phyloP scores from a whole-genome alignment of 2,113 vertebrate species.

The Pionites leucogaster region DNA sequence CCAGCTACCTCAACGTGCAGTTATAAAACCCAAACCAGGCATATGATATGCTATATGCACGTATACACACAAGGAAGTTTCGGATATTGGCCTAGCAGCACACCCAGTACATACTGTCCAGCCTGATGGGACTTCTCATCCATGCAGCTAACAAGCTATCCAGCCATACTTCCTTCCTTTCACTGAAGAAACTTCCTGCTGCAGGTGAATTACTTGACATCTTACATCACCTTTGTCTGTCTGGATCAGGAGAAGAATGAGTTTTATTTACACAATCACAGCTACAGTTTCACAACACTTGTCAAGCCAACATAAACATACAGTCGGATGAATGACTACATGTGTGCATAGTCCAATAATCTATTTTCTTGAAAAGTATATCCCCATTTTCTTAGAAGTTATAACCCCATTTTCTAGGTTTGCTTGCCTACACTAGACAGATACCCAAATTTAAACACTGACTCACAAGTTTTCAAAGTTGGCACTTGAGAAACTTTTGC shows the following conservation, averaged over 20 bases:
- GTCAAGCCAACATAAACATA: background rate
- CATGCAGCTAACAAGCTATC: background rate
- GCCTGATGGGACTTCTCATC: background rate
- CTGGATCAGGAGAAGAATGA: background rate
- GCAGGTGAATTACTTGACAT: background rate
- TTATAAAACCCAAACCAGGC: background rate
- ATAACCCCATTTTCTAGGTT: background rate
- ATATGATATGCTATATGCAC: accelerated
- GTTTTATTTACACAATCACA: background rate
- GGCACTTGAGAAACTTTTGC: background rate
- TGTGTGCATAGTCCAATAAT: background rate
- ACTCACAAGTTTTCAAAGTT: background rate
- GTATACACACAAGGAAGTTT: background rate
- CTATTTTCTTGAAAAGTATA: background rate
- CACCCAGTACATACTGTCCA: background rate
- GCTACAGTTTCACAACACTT: background rate
- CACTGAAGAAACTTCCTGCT: background rate
- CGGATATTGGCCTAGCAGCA: background rate
- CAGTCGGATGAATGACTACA: background rate
- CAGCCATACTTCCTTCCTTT: background rate
- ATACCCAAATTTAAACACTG: background rate
- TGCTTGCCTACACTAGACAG: background rate
- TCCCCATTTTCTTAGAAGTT: background rate
- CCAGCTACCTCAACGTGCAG: background rate
- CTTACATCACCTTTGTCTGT: background rate